phyloP scores from a whole-genome alignment of 2,888 invertebrate genomes.

The Bhutanitis thaidina region DNA sequence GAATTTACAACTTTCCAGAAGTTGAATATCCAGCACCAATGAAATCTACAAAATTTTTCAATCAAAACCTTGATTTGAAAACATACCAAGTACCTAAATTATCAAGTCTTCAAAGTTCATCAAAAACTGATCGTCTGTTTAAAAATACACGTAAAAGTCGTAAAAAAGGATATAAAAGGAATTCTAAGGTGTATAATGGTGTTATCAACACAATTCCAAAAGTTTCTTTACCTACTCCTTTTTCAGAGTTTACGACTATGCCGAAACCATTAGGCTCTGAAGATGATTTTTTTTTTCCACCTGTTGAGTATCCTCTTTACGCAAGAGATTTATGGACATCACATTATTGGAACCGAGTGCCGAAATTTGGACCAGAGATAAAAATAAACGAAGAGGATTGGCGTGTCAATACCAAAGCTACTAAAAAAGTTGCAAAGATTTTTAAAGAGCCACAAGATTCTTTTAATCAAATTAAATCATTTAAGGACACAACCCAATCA shows the following conservation, averaged over 20 bases:
- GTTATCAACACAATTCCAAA: background rate
- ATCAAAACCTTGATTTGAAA: conserved; percentile 18
- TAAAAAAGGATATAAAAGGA: conserved; percentile 27
- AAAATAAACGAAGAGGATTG: conserved; percentile 11
- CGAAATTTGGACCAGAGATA: conserved; percentile 22
- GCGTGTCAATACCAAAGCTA: conserved; percentile 15
- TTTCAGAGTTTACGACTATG: conserved; percentile 20
- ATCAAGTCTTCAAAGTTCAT: background rate
- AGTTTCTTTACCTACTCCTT: background rate
- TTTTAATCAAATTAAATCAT: no score
- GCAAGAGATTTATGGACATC: conserved; percentile 51
- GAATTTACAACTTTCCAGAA: conserved; percentile 45
- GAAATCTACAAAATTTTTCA: conserved; percentile 10
- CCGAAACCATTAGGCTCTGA: conserved; percentile 27
- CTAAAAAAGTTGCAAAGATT: background rate
- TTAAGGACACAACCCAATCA: no score
- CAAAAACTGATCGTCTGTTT: background rate
- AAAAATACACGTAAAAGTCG: conserved; percentile 21
- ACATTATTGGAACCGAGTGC: conserved; percentile 43
- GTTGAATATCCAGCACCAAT: conserved; percentile 34
- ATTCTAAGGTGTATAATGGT: background rate
- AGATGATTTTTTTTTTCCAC: conserved; percentile 44
- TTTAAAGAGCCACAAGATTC: background rate
- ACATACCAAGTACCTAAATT: conserved; percentile 9
- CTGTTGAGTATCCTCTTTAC: conserved; percentile 56